These are phyloP conservation scores for Oryzias celebensis DNA, from an alignment of 2,113 vertebrate genomes.

Conservation along the genomic window DNA sequence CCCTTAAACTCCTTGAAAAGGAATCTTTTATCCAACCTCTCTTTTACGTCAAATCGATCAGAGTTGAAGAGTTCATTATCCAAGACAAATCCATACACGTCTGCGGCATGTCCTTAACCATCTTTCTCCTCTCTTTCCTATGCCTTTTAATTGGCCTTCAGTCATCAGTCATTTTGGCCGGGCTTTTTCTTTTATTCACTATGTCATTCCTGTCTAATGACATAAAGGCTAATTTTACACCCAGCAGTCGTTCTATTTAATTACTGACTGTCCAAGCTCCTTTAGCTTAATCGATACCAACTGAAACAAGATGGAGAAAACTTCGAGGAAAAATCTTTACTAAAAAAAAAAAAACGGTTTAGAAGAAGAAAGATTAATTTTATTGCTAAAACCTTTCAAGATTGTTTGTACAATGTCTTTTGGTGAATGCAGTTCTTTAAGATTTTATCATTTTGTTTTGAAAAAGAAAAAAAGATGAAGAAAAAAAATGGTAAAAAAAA, in stretches of 20 bases:
- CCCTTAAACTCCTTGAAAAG: conserved; percentile 37
- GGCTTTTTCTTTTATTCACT: conserved; percentile 59
- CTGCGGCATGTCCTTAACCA: conserved; percentile 41
- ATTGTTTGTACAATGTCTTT: conserved; percentile 26
- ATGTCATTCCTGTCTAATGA: conserved; percentile 74
- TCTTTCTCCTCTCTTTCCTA: conserved; percentile 48
- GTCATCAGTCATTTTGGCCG: conserved; percentile 68
- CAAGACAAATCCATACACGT: conserved; percentile 59
- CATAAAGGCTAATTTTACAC: conserved; percentile 81
- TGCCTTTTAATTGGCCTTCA: conserved; percentile 69
- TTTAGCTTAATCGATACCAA: conserved; percentile 74
- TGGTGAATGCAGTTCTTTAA: not conserved
- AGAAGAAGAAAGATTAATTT: conserved; percentile 40
- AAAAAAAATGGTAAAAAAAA: no score
- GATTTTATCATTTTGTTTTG: no score
- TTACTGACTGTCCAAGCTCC: conserved; percentile 76
- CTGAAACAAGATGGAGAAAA: conserved; percentile 43
- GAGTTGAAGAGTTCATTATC: conserved; percentile 70
- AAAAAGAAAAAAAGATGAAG: no score
- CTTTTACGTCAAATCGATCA: conserved; percentile 58
- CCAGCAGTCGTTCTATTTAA: conserved; percentile 77
- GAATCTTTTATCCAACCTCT: conserved; percentile 44
- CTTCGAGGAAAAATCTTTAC: conserved; percentile 34
- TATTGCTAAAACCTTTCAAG: conserved; percentile 21
- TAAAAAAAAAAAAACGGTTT: conserved; percentile 41